phyloP scores from a whole-genome alignment of 2,113 vertebrate species.

The Solea senegalensis region DNA sequence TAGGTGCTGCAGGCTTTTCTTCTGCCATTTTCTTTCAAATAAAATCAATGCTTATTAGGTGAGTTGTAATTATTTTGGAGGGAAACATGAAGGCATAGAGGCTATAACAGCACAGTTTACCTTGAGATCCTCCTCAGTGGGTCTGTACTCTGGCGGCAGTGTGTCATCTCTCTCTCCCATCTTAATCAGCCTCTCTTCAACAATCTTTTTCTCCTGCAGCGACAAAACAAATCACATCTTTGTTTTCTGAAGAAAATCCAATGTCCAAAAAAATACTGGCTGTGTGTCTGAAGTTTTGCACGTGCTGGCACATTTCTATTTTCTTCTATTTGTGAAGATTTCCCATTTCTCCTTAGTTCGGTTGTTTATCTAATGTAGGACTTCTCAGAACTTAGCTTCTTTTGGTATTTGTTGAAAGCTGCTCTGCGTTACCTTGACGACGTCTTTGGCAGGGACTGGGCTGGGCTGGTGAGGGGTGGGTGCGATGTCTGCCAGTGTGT shows the following conservation, averaged over 20 bases:
- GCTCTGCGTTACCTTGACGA: slow-evolving; percentile 70
- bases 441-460: slow-evolving; percentile 58
- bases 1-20: slow-evolving; percentile 29
- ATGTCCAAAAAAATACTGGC: no score
- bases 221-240: not conserved
- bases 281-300: no score
- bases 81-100: no score
- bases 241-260: not conserved
- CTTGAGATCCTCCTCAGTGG: slow-evolving; percentile 71
- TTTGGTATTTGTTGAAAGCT: no score
- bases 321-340: no score
- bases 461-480: slow-evolving; percentile 56
- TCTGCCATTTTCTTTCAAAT: slow-evolving; percentile 64
- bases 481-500: slow-evolving; percentile 70
- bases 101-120: slow-evolving; percentile 41
- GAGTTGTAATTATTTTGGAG: no score
- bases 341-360: no score
- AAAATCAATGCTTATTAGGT: not conserved
- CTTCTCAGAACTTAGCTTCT: no score
- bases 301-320: no score
- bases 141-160: slow-evolving; percentile 75
- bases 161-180: slow-evolving; percentile 80
- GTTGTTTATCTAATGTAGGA: no score
- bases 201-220: slow-evolving; percentile 73
- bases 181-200: slow-evolving; percentile 74